Conservation (phyloP, 1,140 invertebrate species). For the Drosophila lowei region DNA sequence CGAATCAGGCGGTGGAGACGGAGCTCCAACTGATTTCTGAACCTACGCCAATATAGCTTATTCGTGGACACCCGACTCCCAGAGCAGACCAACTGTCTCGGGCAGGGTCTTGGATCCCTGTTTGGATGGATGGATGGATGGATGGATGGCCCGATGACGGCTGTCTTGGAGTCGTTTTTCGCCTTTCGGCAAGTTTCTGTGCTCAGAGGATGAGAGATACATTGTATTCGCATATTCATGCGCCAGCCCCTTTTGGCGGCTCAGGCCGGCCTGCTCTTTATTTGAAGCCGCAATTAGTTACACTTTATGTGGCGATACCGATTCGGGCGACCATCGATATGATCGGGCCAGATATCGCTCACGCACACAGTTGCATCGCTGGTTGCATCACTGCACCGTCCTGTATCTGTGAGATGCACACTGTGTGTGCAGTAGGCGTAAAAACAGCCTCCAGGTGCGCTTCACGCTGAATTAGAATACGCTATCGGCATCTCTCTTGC, state of each 20-base stretch:
- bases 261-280: conserved; percentile 61
- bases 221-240: conserved; percentile 18
- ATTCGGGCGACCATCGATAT: conserved; percentile 63
- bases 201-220: conserved; percentile 6
- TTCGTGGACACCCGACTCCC: conserved; percentile 9
- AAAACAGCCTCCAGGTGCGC: conserved; percentile 79
- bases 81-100: conserved; percentile 37
- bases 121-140: conserved; percentile 13
- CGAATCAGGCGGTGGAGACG: background rate
- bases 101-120: background rate
- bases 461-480: conserved; percentile 82
- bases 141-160: conserved; percentile 17
- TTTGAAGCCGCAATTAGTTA: conserved; percentile 82
- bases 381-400: conserved; percentile 21
- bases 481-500: conserved; percentile 40
- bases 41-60: conserved; percentile 68
- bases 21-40: conserved; percentile 20
- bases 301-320: conserved; percentile 74
- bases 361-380: conserved; percentile 21
- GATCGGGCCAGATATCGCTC: conserved; percentile 53
- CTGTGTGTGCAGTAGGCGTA: conserved; percentile 55
- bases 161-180: conserved; percentile 8
- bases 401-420: conserved; percentile 13
- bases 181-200: conserved; percentile 30
- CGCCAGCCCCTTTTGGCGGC: conserved; percentile 37